phyloP scores from a whole-genome alignment of 2,888 invertebrate species.

The Euzophera pinguis region DNA sequence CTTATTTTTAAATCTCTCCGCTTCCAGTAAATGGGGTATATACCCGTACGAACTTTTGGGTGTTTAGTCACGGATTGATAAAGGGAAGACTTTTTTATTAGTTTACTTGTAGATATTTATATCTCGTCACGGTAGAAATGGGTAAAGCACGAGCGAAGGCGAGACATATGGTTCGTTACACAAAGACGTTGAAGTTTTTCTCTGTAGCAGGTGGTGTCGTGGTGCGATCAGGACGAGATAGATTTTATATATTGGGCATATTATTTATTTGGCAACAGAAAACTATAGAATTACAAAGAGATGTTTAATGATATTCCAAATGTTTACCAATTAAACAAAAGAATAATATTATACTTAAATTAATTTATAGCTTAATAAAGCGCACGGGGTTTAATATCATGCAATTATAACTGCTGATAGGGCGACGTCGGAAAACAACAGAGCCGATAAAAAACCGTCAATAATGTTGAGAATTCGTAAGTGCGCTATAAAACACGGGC shows the following conservation, averaged over 20 bases:
- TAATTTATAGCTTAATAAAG: slow-evolving; percentile 23
- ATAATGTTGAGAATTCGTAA: slow-evolving; percentile 72
- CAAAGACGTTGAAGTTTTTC: slow-evolving; percentile 46
- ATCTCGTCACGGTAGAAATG: slow-evolving; percentile 37
- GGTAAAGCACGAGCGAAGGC: slow-evolving; percentile 52
- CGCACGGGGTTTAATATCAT: slow-evolving; percentile 22
- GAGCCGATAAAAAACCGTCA: slow-evolving; percentile 54
- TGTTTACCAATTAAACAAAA: slow-evolving; percentile 14
- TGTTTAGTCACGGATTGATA: slow-evolving; percentile 68
- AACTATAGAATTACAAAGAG: too few species aligned
- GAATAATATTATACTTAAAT: slow-evolving; percentile 23
- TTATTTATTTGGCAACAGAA: too few species aligned
- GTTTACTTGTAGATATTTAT: slow-evolving; percentile 50
- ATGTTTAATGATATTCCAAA: neutral
- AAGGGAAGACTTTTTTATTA: slow-evolving; percentile 57
- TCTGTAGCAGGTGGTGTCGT: slow-evolving; percentile 44
- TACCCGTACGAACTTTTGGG: slow-evolving; percentile 48
- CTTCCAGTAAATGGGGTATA: slow-evolving; percentile 60
- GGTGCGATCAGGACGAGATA: neutral
- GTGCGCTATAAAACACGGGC: slow-evolving; percentile 76
- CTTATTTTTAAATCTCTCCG: slow-evolving; percentile 71
- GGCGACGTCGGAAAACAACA: slow-evolving; percentile 44
- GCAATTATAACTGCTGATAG: slow-evolving; percentile 29
- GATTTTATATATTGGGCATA: slow-evolving; percentile 22
- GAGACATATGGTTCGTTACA: slow-evolving; percentile 69